A percentile compares a stretch with the other conserved stretches of the same genome.
Evolutionary conservation across 2,888 invertebrate species (phyloP).

Genomic region (Drosophila tripunctata): DNA sequence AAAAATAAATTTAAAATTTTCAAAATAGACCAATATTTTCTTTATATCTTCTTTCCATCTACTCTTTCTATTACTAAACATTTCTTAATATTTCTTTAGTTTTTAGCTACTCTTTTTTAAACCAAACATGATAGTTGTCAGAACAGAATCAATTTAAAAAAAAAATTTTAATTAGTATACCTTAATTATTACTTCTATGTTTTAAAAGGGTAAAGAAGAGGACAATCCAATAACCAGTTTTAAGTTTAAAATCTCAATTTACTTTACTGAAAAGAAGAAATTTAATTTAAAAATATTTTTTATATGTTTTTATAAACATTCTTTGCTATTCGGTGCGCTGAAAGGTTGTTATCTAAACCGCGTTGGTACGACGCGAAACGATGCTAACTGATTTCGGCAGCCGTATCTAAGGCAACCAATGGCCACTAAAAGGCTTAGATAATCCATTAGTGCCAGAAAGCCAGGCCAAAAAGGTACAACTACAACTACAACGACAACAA

Average conservation of each 20-base stretch:
- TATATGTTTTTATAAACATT: neutral
- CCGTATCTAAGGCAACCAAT: slow-evolving; percentile 62
- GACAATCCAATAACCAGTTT: neutral
- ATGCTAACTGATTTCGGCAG: slow-evolving; percentile 26
- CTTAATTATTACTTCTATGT: too few relatives aligned
- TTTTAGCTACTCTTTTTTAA: too few relatives aligned
- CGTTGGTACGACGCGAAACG: neutral
- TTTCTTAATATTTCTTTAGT: too few relatives aligned
- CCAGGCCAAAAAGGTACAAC: slow-evolving; percentile 58
- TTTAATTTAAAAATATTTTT: neutral
- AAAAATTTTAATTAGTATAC: too few relatives aligned
- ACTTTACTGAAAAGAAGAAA: neutral
- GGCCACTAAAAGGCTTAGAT: slow-evolving; percentile 79
- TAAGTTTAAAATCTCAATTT: slow-evolving; percentile 15
- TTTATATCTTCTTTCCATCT: too few relatives aligned
- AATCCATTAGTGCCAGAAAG: slow-evolving; percentile 74
- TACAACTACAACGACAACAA: slow-evolving; percentile 16
- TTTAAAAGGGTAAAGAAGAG: too few relatives aligned
- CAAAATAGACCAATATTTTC: too few relatives aligned
- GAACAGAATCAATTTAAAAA: too few relatives aligned
- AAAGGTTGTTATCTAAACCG: slow-evolving; percentile 17
- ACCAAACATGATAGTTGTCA: too few relatives aligned
- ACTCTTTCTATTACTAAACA: too few relatives aligned
- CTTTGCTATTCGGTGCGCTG: neutral
- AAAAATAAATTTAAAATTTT: too few relatives aligned